phyloP scores from a whole-genome alignment of 2,797 vertebrate genomes.

The Petrocephalus sullivani region DNA sequence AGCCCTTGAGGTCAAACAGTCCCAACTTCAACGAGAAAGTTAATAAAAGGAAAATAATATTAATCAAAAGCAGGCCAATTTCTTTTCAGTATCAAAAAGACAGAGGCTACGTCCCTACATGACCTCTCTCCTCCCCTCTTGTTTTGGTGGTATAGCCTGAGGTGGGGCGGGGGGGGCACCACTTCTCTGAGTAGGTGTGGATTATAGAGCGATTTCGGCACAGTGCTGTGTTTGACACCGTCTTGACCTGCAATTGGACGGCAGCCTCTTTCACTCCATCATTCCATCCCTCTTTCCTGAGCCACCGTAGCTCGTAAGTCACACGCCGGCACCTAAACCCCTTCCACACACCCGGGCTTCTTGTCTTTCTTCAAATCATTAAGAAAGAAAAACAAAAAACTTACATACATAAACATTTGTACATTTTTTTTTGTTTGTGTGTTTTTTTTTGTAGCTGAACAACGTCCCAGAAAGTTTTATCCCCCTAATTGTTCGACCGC shows the following conservation, averaged over 20 bases:
- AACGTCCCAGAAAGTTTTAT: constrained; percentile 34
- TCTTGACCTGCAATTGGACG: background rate
- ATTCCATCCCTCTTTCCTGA: background rate
- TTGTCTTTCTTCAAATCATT: constrained; percentile 10
- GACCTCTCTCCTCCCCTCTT: constrained; percentile 6
- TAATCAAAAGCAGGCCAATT: constrained; percentile 36
- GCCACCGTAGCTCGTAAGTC: background rate
- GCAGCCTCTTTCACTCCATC: background rate
- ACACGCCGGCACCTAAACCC: background rate
- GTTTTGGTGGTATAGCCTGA: constrained; percentile 24
- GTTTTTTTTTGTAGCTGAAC: constrained; percentile 21
- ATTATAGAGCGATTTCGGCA: constrained; percentile 39
- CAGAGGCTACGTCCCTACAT: constrained; percentile 26
- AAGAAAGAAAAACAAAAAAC: constrained; percentile 9
- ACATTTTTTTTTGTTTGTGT: background rate
- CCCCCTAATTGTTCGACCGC: constrained; percentile 33
- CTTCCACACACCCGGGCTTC: background rate
- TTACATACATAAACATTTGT: constrained; percentile 23
- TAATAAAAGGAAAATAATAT: constrained; percentile 31
- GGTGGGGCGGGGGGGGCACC: background rate
- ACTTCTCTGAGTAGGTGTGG: constrained; percentile 29
- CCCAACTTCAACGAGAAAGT: constrained; percentile 41
- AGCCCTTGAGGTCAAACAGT: constrained; percentile 71
- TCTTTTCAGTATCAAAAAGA: constrained; percentile 29
- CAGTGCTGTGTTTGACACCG: background rate